Evolutionary conservation across 2,888 invertebrate species (phyloP).

Genomic region (Drosophila fulvimacula): DNA sequence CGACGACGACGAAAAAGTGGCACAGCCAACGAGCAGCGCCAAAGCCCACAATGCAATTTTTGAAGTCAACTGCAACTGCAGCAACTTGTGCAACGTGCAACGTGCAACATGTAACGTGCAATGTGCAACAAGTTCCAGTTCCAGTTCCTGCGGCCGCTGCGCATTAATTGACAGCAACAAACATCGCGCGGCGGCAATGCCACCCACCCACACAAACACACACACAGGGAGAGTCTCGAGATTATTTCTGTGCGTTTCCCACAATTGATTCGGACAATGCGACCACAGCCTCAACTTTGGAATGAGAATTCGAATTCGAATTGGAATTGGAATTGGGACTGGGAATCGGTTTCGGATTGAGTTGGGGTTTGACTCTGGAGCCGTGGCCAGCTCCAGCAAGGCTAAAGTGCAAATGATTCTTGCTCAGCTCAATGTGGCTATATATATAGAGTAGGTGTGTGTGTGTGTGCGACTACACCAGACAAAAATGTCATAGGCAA

Average conservation of each 20-base stretch:
- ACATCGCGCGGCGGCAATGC: conserved; percentile 69
- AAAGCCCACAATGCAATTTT: conserved; percentile 50
- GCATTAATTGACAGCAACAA: conserved; percentile 78
- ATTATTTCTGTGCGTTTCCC: conserved; percentile 76
- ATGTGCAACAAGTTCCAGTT: conserved; percentile 68
- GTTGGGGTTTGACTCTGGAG: conserved; percentile 8
- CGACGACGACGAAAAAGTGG: conserved; percentile 62
- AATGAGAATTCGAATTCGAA: conserved; percentile 12
- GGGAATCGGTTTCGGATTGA: conserved; percentile 51
- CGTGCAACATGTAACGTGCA: conserved; percentile 46
- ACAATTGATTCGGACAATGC: conserved; percentile 78
- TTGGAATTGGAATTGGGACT: conserved; percentile 1
- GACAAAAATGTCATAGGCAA: conserved; percentile 26
- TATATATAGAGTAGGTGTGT: background rate
- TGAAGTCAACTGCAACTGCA: conserved; percentile 32
- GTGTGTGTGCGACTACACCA: conserved; percentile 3
- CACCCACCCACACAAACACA: conserved; percentile 64
- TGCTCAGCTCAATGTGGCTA: conserved; percentile 21
- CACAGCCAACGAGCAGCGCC: conserved; percentile 44
- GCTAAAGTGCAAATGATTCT: conserved; percentile 71
- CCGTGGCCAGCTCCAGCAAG: conserved; percentile 22
- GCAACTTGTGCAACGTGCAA: conserved; percentile 49
- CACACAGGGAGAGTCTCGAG: conserved; percentile 41
- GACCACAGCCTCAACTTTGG: conserved; percentile 44
- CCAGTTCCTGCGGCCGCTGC: conserved; percentile 66